Evolutionary conservation across 2,797 vertebrate species (phyloP).

Genomic region (Gastrophryne carolinensis): DNA sequence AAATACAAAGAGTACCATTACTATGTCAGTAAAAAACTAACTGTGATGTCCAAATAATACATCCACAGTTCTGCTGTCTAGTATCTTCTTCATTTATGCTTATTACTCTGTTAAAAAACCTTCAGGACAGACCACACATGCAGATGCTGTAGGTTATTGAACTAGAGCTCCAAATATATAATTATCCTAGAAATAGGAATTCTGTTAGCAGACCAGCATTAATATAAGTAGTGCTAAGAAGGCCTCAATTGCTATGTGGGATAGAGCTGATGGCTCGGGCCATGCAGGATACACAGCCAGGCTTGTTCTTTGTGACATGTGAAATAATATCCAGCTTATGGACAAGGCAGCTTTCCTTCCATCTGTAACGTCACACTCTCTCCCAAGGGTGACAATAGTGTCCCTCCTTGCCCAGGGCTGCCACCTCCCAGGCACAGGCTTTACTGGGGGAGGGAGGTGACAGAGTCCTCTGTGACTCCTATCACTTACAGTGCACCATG

Average conservation of each 20-base stretch:
- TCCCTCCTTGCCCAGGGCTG: conserved; percentile 33
- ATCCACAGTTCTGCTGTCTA: too few relatives aligned
- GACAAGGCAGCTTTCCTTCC: conserved; percentile 20
- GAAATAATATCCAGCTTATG: not conserved
- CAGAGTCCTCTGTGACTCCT: conserved; percentile 17
- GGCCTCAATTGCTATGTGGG: not conserved
- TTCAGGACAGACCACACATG: too few relatives aligned
- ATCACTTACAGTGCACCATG: conserved; percentile 33
- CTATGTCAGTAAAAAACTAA: too few relatives aligned
- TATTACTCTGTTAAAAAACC: too few relatives aligned
- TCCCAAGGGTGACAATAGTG: conserved; percentile 49
- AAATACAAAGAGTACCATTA: too few relatives aligned
- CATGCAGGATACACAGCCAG: not conserved
- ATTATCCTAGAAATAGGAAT: not conserved
- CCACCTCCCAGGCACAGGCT: conserved; percentile 28
- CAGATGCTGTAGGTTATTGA: too few relatives aligned
- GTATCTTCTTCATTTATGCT: too few relatives aligned
- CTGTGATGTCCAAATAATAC: too few relatives aligned
- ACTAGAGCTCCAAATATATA: not conserved
- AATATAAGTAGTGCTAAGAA: not conserved
- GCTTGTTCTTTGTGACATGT: not conserved
- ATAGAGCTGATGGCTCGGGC: not conserved
- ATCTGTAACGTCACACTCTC: conserved; percentile 11
- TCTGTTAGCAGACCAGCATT: not conserved
- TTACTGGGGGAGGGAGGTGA: conserved; percentile 24